A percentile compares a stretch with the other conserved stretches of the same genome.
Conservation (phyloP, 2,797 vertebrate species). For the Streptopelia turtur region DNA sequence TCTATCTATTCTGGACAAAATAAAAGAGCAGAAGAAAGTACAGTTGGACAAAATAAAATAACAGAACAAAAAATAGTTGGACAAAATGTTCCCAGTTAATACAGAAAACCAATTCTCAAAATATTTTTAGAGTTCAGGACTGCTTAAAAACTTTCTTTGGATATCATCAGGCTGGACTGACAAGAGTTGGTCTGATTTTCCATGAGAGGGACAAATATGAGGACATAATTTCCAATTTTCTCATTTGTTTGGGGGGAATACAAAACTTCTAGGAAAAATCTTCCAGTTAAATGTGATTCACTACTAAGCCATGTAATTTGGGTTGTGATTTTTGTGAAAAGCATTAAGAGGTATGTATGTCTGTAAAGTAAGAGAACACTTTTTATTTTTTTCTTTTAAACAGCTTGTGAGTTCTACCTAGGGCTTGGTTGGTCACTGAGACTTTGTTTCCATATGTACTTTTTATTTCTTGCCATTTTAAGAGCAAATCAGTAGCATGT, state of each 20-base stretch:
- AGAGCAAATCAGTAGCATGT: background rate
- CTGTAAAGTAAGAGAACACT: background rate
- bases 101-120: background rate
- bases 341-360: rapidly evolving
- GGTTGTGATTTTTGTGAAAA: background rate
- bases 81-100: background rate
- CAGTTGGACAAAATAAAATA: background rate
- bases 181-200: background rate
- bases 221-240: background rate
- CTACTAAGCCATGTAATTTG: background rate
- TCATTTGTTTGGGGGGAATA: background rate
- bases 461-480: background rate
- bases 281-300: background rate
- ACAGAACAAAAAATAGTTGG: background rate
- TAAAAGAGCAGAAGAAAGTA: background rate
- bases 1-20: background rate
- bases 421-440: background rate
- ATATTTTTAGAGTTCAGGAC: background rate
- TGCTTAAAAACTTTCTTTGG: background rate
- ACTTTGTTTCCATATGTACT: background rate
- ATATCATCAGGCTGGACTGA: background rate
- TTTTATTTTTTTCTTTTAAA: background rate
- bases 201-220: background rate
- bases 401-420: background rate
- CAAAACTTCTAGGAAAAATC: background rate